Conservation (phyloP, 2,888 invertebrate species). For the Leucophenga montana region DNA sequence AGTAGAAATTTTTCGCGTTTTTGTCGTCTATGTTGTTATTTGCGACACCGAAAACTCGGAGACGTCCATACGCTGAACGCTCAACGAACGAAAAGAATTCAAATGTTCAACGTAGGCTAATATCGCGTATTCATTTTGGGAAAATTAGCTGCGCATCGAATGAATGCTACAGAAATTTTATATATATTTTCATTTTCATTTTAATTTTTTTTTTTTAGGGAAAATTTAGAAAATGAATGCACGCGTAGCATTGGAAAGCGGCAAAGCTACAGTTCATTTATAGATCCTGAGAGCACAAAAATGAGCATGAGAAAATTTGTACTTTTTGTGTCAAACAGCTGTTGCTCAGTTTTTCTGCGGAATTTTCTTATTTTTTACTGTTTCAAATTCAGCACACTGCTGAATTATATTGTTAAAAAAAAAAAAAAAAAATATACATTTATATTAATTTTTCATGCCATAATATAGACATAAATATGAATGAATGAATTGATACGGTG, state of each 20-base stretch:
- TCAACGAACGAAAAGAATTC: slow-evolving; percentile 63
- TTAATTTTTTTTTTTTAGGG: neutral
- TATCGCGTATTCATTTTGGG: slow-evolving; percentile 8
- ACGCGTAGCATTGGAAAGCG: slow-evolving; percentile 23
- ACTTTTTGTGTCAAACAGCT: slow-evolving; percentile 49
- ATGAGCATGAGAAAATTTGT: neutral
- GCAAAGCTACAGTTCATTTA: slow-evolving; percentile 31
- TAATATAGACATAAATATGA: slow-evolving; percentile 56
- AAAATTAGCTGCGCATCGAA: neutral
- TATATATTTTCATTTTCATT: too few relatives aligned
- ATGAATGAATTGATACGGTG: slow-evolving; percentile 46
- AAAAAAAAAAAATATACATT: slow-evolving; percentile 20
- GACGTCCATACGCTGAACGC: slow-evolving; percentile 63
- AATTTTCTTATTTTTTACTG: slow-evolving; percentile 5
- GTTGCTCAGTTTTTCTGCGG: slow-evolving; percentile 45
- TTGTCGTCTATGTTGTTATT: slow-evolving; percentile 3
- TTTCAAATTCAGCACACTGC: neutral
- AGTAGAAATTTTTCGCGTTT: slow-evolving; percentile 5
- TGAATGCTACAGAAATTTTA: neutral
- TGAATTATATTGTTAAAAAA: neutral
- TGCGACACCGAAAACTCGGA: slow-evolving; percentile 45
- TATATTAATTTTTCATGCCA: slow-evolving; percentile 41
- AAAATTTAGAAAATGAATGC: slow-evolving; percentile 14
- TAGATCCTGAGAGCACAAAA: neutral
- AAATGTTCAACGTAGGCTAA: slow-evolving; percentile 14